Percentiles rank a stretch among this genome's conserved stretches.
Conservation (phyloP, 2,113 vertebrate species). For the Myotis davidii region DNA sequence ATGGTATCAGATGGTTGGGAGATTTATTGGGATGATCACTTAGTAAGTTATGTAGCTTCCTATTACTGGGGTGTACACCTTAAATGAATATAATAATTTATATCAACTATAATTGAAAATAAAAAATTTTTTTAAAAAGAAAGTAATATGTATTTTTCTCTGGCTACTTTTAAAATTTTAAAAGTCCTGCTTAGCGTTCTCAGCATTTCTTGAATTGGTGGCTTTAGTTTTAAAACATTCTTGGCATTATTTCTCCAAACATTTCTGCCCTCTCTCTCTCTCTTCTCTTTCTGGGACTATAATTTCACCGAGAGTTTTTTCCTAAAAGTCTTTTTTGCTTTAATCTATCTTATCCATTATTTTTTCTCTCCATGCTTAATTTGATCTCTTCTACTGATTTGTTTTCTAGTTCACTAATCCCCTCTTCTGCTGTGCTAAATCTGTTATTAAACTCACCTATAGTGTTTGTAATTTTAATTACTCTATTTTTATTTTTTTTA, state of each 20-base stretch:
- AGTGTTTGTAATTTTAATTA: not conserved
- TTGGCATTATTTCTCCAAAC: not conserved
- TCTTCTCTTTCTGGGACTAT: not conserved
- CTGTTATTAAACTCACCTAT: not conserved
- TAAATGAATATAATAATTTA: too few species aligned
- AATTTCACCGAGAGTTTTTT: not conserved
- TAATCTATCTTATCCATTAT: not conserved
- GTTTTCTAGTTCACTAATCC: not conserved
- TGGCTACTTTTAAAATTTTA: not conserved
- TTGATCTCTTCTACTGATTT: not conserved
- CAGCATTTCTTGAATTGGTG: not conserved
- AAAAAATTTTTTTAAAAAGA: too few species aligned
- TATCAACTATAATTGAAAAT: too few species aligned
- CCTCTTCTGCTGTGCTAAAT: not conserved
- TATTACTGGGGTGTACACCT: too few species aligned
- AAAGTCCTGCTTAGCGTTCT: not conserved
- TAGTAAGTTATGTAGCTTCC: too few species aligned
- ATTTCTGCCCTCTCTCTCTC: not conserved
- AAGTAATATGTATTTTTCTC: too few species aligned
- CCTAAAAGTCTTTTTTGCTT: not conserved
- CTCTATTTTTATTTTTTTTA: not conserved
- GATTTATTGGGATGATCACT: too few species aligned
- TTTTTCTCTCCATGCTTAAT: not conserved
- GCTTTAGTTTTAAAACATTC: not conserved
- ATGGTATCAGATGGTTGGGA: too few species aligned